Percentiles rank a stretch among this genome's conserved stretches.
Conservation (phyloP, 2,113 vertebrate genomes). For the Zosterops borbonicus region DNA sequence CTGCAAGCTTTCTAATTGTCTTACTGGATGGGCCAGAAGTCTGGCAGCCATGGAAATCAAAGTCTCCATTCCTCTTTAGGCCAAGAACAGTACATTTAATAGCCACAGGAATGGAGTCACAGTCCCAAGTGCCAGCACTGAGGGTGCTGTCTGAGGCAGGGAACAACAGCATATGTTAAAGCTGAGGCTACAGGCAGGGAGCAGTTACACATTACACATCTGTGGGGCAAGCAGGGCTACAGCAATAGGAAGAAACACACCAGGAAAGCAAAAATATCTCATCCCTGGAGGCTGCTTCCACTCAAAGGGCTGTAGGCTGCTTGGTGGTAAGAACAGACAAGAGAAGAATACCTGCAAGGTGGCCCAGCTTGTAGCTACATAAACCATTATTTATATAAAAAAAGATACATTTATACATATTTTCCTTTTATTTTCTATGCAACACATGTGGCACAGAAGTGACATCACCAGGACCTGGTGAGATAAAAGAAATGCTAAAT, state of each 20-base stretch:
- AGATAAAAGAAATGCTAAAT: neutral
- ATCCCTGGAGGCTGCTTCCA: neutral
- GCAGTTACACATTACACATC: neutral
- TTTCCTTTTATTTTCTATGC: neutral
- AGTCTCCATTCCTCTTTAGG: neutral
- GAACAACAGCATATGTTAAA: accelerated
- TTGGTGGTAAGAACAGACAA: neutral
- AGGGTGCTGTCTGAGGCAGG: neutral
- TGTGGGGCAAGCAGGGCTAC: neutral
- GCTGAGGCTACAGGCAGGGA: neutral
- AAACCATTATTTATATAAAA: neutral
- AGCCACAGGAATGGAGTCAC: neutral
- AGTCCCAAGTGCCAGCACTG: neutral
- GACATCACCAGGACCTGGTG: neutral
- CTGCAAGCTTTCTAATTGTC: constrained; percentile 6
- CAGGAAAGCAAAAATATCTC: neutral
- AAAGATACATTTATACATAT: neutral
- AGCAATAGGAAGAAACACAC: neutral
- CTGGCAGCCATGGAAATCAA: constrained; percentile 7
- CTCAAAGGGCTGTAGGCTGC: neutral
- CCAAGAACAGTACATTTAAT: neutral
- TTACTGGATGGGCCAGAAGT: neutral
- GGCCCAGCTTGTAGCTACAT: neutral
- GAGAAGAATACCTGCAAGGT: neutral
- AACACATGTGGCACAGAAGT: neutral